These are phyloP conservation scores for Microctonus hyperodae DNA, from an alignment of 2,888 invertebrate species.

Conservation along the genomic window DNA sequence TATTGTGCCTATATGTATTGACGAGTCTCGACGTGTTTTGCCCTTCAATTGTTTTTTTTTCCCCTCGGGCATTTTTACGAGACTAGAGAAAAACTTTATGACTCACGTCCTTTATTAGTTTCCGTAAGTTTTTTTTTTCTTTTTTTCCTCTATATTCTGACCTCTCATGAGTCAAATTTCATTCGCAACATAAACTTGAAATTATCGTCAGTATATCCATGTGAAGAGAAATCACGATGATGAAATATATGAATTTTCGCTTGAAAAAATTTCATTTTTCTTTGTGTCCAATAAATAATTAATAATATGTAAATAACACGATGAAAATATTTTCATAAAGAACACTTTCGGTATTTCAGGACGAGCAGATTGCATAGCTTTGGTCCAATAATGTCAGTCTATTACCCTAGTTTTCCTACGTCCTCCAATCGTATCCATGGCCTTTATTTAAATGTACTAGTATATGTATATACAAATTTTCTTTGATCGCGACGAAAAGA, in stretches of 20 bases:
- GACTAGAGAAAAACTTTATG: conserved; percentile 18
- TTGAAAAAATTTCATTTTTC: too few relatives aligned
- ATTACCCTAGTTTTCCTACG: conserved; percentile 6
- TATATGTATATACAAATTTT: conserved; percentile 1
- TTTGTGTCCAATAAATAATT: too few relatives aligned
- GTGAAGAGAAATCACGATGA: background rate
- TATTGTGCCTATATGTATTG: conserved; percentile 1
- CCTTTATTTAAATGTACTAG: background rate
- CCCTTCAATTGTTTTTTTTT: background rate
- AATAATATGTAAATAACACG: too few relatives aligned
- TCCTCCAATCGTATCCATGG: background rate
- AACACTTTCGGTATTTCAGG: too few relatives aligned
- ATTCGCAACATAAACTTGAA: background rate
- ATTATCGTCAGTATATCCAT: background rate
- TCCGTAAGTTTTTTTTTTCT: conserved; percentile 19
- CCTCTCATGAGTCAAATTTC: background rate
- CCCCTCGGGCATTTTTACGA: background rate
- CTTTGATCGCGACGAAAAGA: conserved; percentile 14
- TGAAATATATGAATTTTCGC: too few relatives aligned
- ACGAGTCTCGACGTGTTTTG: conserved; percentile 2
- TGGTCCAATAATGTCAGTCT: background rate
- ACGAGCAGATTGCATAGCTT: too few relatives aligned
- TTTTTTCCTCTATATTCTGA: background rate
- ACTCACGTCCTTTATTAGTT: conserved; percentile 30
- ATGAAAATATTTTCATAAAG: too few relatives aligned